Percentiles rank a stretch among this genome's conserved stretches.
Conservation (phyloP, 2,797 vertebrate species). For the Manis pentadactyla region DNA sequence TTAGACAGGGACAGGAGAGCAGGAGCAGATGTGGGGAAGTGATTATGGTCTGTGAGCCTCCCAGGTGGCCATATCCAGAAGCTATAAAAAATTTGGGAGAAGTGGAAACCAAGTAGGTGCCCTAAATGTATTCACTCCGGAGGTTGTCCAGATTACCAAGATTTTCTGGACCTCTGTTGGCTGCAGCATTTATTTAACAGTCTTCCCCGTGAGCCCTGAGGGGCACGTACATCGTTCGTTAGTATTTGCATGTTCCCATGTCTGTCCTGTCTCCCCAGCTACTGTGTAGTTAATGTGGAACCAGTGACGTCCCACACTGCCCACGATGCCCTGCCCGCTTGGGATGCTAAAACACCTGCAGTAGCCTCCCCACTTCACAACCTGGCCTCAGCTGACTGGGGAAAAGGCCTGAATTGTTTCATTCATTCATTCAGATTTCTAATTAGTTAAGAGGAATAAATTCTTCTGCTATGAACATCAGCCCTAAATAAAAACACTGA, state of each 20-base stretch:
- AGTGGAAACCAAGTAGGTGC: fast-evolving
- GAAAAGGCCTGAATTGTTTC: too few relatives aligned
- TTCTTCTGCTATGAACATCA: not conserved
- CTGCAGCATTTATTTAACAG: fast-evolving
- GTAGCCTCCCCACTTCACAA: not conserved
- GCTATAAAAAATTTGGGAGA: not conserved
- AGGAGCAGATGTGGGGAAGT: not conserved
- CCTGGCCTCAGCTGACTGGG: fast-evolving
- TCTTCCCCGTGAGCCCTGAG: not conserved
- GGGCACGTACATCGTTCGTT: fast-evolving
- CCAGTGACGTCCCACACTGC: not conserved
- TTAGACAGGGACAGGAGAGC: too few relatives aligned
- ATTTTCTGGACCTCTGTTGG: too few relatives aligned
- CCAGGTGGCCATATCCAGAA: fast-evolving
- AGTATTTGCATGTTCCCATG: fast-evolving
- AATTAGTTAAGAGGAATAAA: not conserved
- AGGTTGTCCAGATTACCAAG: too few relatives aligned
- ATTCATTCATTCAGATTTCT: not conserved
- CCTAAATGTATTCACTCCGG: fast-evolving
- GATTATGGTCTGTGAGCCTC: not conserved
- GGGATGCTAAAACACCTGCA: fast-evolving
- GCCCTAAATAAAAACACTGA: not conserved
- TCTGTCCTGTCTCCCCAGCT: not conserved
- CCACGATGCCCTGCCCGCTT: fast-evolving
- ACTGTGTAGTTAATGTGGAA: not conserved